A percentile compares a stretch with the other conserved stretches of the same genome.
These are phyloP conservation scores for Thera obeliscata DNA, from an alignment of 2,888 invertebrate species.

Conservation along the genomic window DNA sequence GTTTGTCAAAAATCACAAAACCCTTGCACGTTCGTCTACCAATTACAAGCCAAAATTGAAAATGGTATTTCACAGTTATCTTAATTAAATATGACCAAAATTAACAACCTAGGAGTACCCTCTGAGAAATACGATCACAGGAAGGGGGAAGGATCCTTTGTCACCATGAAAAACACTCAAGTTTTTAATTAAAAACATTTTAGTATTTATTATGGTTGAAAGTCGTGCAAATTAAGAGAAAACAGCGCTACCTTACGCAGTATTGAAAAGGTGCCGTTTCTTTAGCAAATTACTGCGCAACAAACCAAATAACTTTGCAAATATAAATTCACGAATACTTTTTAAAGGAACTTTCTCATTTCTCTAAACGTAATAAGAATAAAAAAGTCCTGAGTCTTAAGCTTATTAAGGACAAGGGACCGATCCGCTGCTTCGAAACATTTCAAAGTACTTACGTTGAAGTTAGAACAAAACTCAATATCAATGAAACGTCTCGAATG, in stretches of 20 bases:
- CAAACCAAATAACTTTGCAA: conserved; percentile 62
- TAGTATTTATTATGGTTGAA: conserved; percentile 55
- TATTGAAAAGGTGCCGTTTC: conserved; percentile 57
- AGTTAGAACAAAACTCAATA: conserved; percentile 79
- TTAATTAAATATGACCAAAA: conserved; percentile 41
- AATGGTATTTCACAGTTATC: conserved; percentile 36
- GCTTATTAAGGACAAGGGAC: conserved; percentile 70
- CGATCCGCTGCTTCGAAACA: conserved; percentile 63
- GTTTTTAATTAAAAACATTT: conserved; percentile 57
- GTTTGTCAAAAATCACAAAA: conserved; percentile 50
- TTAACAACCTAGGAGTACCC: conserved; percentile 35
- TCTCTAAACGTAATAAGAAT: conserved; percentile 63
- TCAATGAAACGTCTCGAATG: conserved; percentile 73
- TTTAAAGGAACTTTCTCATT: conserved; percentile 52
- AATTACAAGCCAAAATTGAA: conserved; percentile 26
- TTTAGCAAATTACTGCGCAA: conserved; percentile 58
- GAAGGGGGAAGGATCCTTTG: conserved; percentile 36
- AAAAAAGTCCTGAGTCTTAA: conserved; percentile 56
- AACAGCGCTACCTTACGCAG: conserved; percentile 43
- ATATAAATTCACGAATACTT: conserved; percentile 53
- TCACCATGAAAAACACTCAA: conserved; percentile 47
- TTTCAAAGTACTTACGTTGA: conserved; percentile 68
- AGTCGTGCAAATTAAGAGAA: conserved; percentile 53
- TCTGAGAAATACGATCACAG: conserved; percentile 45
- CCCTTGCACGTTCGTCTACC: conserved; percentile 14